A percentile compares a stretch with the other conserved stretches of the same genome.
phyloP scores from a whole-genome alignment of 2,888 invertebrate genomes.

The Ecliptopera silaceata region DNA sequence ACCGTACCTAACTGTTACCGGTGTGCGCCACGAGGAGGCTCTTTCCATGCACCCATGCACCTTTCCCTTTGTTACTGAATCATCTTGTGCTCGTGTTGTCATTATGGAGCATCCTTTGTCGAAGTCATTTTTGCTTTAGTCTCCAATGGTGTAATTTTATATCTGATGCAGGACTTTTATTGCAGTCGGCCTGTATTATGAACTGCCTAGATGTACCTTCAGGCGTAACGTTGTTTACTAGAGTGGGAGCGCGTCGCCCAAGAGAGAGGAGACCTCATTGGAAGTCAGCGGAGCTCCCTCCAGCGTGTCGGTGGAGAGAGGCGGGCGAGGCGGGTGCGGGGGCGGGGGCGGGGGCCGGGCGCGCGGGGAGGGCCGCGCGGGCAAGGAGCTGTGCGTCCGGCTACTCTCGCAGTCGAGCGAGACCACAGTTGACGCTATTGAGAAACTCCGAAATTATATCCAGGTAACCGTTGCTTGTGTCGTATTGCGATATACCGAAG shows the following conservation, averaged over 20 bases:
- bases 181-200: too few relatives aligned
- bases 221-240: constrained; percentile 63
- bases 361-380: constrained; percentile 12
- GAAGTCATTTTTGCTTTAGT: too few relatives aligned
- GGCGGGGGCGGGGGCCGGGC: constrained; percentile 19
- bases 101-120: too few relatives aligned
- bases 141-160: too few relatives aligned
- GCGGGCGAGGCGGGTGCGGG: constrained; percentile 24
- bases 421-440: constrained; percentile 60
- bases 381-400: constrained; percentile 44
- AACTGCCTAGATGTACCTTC: constrained; percentile 39
- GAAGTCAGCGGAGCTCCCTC: constrained; percentile 44
- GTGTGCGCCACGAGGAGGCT: too few relatives aligned
- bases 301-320: constrained; percentile 19
- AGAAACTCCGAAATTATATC: constrained; percentile 63
- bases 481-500: too few relatives aligned
- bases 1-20: too few relatives aligned
- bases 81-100: too few relatives aligned
- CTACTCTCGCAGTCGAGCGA: constrained; percentile 58
- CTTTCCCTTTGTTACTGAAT: too few relatives aligned
- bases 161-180: too few relatives aligned
- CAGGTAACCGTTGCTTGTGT: constrained; percentile 41
- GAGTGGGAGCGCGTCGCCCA: constrained; percentile 60
- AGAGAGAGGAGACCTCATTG: constrained; percentile 36
- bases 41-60: too few relatives aligned